These are phyloP conservation scores for Ophion slaviceki DNA, from an alignment of 2,888 invertebrate genomes.

Conservation along the genomic window DNA sequence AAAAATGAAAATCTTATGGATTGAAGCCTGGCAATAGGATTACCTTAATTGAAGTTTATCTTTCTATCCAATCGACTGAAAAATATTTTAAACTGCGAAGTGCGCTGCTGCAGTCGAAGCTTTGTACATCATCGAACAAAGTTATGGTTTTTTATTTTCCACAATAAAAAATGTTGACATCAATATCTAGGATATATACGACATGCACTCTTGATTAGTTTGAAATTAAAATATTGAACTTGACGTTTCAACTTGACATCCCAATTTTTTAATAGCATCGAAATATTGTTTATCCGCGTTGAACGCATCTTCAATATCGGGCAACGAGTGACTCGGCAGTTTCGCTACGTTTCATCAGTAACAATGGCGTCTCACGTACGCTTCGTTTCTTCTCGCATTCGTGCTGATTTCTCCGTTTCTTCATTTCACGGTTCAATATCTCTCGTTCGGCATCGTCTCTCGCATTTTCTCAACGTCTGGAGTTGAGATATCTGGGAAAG, in stretches of 20 bases:
- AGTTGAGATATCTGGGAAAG: slow-evolving; percentile 31
- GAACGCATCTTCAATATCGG: background rate
- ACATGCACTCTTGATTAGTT: too few relatives aligned
- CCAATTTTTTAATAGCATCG: background rate
- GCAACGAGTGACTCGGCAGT: background rate
- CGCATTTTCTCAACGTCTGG: slow-evolving; percentile 23
- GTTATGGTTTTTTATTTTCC: too few relatives aligned
- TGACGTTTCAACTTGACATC: background rate
- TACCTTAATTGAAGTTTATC: background rate
- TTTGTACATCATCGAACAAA: too few relatives aligned
- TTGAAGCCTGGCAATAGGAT: too few relatives aligned
- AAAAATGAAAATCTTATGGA: too few relatives aligned
- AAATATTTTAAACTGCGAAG: background rate
- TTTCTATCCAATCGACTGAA: background rate
- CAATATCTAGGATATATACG: too few relatives aligned
- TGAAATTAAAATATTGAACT: background rate
- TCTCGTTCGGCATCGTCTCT: slow-evolving; percentile 33
- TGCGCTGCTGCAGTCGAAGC: too few relatives aligned
- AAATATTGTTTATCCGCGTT: background rate
- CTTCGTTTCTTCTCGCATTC: slow-evolving; percentile 22
- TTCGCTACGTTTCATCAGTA: background rate
- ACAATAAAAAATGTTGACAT: too few relatives aligned
- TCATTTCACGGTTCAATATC: slow-evolving; percentile 37
- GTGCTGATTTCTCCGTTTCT: slow-evolving; percentile 38
- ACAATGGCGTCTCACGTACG: slow-evolving; percentile 7